Base-by-base conservation (phyloP, 2,888 invertebrate genomes). In the Eudasyphora cyanicolor region DNA sequence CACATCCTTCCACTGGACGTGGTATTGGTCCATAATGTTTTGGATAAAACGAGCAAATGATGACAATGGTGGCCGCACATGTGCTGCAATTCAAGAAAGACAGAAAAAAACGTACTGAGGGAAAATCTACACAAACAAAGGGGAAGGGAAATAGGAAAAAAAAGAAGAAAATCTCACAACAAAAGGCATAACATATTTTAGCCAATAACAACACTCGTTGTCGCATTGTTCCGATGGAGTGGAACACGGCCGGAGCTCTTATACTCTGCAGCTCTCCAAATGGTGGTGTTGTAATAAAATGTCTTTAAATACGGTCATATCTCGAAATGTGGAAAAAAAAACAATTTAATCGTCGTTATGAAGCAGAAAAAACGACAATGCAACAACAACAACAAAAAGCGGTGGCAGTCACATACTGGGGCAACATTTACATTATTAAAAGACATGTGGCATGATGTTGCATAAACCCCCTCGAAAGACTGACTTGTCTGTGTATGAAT, bases 241-340 rank as follows among this genome's bases (percentile, higher is more conserved):
- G 32, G 32, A 32, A 8, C 5, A 38, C 10, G 14, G 38, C 8
- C 38, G 14, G 12, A 8, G 14, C 4, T 1, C 38, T 12, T 1
- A 3, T 21, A 7, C 35, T 64, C 24, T 67, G 67, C 42, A 42
- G 42, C 73, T n/a, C n/a, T n/a, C n/a, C n/a, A 60, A 73, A 73
- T 73, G 73, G 73, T 73, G 73, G 73, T 73, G 73, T 73, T 73
- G 73, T 73, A 73, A 73, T 73, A 73, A 73, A 73, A 57, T 73
- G 73, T 57, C 57, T 73, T 73, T 73, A 42, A 57, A 73, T 54
- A 60, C n/a, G 57, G 57, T 57, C 73, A 73, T 73, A 73, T 57
- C 73, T 73, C 27, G 73, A 45, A 42, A 24, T 42, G 27, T 38
- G 24, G 6, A 12, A n/a, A 17, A 1, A 67, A 67, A 57, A 57